Evolutionary conservation across 2,888 invertebrate species (phyloP), one percentile per base, ranked within the genome.

Genomic region (Mystacides longicornis): DNA sequence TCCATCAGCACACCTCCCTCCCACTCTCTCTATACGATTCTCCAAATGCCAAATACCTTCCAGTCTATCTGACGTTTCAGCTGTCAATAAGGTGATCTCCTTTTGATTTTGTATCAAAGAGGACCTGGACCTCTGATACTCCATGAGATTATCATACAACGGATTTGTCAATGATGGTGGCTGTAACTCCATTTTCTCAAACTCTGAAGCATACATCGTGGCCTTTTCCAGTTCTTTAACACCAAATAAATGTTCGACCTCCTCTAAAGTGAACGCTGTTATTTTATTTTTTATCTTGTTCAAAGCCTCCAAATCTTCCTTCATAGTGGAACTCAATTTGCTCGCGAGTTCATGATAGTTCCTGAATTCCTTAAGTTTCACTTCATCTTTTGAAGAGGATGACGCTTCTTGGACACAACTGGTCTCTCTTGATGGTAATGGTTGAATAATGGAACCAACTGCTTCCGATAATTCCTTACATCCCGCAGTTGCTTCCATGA

Each of bases 51-150:
- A 61, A 21, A 61, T 27, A 3, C 23, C 23, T 2, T 49, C 51
- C 23, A 51, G 50, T 9, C 56, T 57, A 31, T 56, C 57, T 11
- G 27, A 33, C 33, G 53, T 57, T n/a, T 55, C 56, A 5, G 49
- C 14, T 20, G 33, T 22, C 3, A 59, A 31, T 1, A 43, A 45
- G 4, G 20, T 23, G 7, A 59, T 50, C n/a, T 61, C 59, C 37
- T 47, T 57, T 37, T 59, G 27, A 19, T 61, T 61, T 3, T 33
- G 49, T 14, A 61, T 52, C 14, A 55, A 46, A 19, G 37, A 33
- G 1, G 61, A 53, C 33, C 62, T 49, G 5, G 62, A 57, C 18
- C 54, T 49, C 31, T 62, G 59, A 49, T 56, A 60, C 42, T 60
- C 58, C 1, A 45, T 58, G n/a, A 62, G 23, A 1, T 58, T 57